Conservation (phyloP, 2,797 vertebrate genomes). For the Peromyscus attwateri region DNA sequence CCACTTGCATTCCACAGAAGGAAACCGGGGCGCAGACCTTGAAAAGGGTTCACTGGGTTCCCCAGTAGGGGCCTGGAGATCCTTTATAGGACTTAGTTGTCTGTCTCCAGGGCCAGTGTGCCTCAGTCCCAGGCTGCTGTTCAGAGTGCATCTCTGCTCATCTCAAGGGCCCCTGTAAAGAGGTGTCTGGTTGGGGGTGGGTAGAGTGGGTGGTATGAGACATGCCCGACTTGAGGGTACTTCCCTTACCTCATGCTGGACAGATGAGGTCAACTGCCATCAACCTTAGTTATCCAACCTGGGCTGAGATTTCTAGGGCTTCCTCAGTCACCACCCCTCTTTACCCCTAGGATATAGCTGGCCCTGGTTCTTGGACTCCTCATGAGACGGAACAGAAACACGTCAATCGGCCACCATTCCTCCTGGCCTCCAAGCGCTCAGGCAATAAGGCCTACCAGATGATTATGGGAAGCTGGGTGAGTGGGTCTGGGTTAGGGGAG, state of each 20-base stretch:
- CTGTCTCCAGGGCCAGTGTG: not conserved
- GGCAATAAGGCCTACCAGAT: conserved; percentile 69
- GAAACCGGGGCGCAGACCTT: not conserved
- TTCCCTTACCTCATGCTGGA: not conserved
- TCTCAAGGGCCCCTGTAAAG: not conserved
- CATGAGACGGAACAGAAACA: conserved; percentile 42
- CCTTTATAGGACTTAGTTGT: not conserved
- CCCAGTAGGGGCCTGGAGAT: not conserved
- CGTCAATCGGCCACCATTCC: conserved; percentile 82
- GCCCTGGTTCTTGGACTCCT: conserved; percentile 82
- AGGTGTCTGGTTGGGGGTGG: not conserved
- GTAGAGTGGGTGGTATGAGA: not conserved
- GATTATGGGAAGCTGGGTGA: conserved; percentile 83
- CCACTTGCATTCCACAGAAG: not conserved
- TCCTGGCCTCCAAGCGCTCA: conserved; percentile 84
- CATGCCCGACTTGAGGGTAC: not conserved
- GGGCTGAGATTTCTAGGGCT: not conserved
- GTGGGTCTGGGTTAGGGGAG: conserved; percentile 29
- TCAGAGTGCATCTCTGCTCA: not conserved
- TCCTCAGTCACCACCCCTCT: not conserved
- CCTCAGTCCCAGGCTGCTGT: not conserved
- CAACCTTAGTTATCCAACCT: not conserved
- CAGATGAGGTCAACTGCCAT: not conserved
- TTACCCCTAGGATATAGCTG: conserved; percentile 77
- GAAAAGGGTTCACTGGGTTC: not conserved